Evolutionary conservation across 2,113 vertebrate species (phyloP), one percentile per base, ranked within the genome.

Genomic region (Sigmodon hispidus): DNA sequence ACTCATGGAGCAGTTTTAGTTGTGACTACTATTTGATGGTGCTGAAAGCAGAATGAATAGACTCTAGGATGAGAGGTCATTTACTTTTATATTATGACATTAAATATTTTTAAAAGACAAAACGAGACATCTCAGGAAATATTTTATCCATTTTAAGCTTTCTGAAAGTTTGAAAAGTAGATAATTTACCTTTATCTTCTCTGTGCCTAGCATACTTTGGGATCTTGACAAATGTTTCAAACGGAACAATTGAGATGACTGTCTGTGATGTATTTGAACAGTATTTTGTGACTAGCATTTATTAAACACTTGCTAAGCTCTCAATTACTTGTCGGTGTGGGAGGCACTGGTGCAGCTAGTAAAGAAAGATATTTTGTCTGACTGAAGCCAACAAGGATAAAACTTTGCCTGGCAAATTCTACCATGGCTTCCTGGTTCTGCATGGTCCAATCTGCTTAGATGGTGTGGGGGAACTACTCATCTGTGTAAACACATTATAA

Each of bases 211-310:
- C 26, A 76, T 57, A 36, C 81, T 67, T 16, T 80, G 36, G 50
- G 17, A 52, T 63, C 91, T 93, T 85, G 57, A 76, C 57, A 93
- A 93, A 86, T 93, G 34, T 87, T 96, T 93, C 31, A 93, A 89
- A 70, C 55, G 87, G 76, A 93, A 93, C 22, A 89, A 63, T 77
- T 50, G 75, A 48, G 36, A 52, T 75, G 57, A 73, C 43, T 94
- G 29, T 90, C 55, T 96, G 48, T 59, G 80, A 92, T 93, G 48
- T 69, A 91, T 93, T 57, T 96, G 70, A 70, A 80, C 24, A 87
- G 83, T 61, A 45, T 76, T 95, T 96, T 95, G 70, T 90, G 75
- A 92, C 61, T 95, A 89, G 70, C 48, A 85, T 69, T 93, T 92
- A 89, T 96, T 95, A 95, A 95, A 76, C 34, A 55, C 43, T 85